Evolutionary conservation across 2,797 vertebrate species (phyloP), one percentile per base, ranked within the genome.

Genomic region (Sebastes ruberrimus): DNA sequence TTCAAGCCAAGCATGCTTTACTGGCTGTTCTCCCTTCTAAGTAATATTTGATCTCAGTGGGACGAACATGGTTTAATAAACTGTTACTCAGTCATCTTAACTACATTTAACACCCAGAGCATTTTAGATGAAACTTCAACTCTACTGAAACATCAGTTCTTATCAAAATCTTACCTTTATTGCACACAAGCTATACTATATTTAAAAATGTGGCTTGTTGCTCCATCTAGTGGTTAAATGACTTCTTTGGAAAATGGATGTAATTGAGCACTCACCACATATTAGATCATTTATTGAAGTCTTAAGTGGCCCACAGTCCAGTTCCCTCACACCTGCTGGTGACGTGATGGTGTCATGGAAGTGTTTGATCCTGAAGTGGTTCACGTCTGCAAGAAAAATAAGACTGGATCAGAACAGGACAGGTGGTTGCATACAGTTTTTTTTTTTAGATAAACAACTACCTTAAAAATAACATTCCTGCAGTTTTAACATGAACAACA

Each of bases 221-320:
- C 85, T 3, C 89, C 91, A 89, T 86, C 91, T 92, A 74, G 82
- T 90, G 92, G 88, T 62, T 1, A 60, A 71, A 18, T 5, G 0
- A 38, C 7, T 22, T 56, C 3, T 33, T 63, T 32, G 64, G 63
- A 77, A 84, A 85, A 68, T 68, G 6, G 4, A 74, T 28, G 82
- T 75, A 49, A 74, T 55, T 28, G 10, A 56, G 64, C 38, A 16
- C 10, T 49, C 18, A 20, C 20, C 14, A 52, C 49, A 56, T 3
- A 69, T 82, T 60, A 71, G 35, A 63, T 82, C 55, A 77, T 74
- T 27, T 27, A n/a, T 52, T 30, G 28, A 60, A 77, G 46, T 63
- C 23, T 49, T 20, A 49, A 18, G 1, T 81, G 72, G 60, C 46
- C 25, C 60, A 5, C 8, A 18, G 10, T 20, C 20, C 25, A 53